Percentiles rank a stretch among this genome's conserved stretches.
Evolutionary conservation across 2,113 vertebrate genomes (phyloP).

Genomic region (Sylvilagus bachmani): DNA sequence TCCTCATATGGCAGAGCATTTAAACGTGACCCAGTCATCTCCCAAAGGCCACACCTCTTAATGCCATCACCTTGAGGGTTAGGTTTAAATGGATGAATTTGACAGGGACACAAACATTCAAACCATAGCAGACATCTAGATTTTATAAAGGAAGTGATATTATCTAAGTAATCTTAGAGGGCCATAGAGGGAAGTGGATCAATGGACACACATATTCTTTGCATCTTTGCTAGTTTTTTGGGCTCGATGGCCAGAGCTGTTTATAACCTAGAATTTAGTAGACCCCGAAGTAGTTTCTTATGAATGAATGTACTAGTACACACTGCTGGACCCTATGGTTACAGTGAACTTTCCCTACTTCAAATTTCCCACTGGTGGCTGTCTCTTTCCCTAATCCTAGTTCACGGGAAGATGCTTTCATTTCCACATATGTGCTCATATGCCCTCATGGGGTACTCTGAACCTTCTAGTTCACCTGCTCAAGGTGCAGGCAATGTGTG

Average conservation of each 20-base stretch:
- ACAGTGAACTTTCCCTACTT: neutral
- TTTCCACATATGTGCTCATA: neutral
- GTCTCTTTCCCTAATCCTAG: neutral
- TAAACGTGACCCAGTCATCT: neutral
- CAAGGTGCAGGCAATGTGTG: neutral
- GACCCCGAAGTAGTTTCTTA: neutral
- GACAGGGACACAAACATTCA: neutral
- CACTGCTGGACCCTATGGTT: neutral
- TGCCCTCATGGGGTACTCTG: neutral
- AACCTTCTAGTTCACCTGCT: neutral
- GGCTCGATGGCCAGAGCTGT: too few relatives aligned
- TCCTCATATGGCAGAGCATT: neutral
- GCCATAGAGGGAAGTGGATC: neutral
- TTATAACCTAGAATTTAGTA: neutral
- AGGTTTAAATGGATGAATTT: neutral
- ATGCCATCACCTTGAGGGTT: neutral
- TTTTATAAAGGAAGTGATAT: neutral
- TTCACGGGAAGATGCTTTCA: neutral
- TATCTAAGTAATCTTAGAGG: neutral
- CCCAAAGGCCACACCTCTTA: neutral
- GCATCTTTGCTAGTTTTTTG: neutral
- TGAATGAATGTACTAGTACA: neutral
- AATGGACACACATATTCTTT: neutral
- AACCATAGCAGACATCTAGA: neutral
- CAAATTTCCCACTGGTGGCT: neutral